Evolutionary conservation across 1,140 invertebrate genomes (phyloP), one percentile per base, ranked within the genome.

Genomic region (Aphelinus atriplicis): DNA sequence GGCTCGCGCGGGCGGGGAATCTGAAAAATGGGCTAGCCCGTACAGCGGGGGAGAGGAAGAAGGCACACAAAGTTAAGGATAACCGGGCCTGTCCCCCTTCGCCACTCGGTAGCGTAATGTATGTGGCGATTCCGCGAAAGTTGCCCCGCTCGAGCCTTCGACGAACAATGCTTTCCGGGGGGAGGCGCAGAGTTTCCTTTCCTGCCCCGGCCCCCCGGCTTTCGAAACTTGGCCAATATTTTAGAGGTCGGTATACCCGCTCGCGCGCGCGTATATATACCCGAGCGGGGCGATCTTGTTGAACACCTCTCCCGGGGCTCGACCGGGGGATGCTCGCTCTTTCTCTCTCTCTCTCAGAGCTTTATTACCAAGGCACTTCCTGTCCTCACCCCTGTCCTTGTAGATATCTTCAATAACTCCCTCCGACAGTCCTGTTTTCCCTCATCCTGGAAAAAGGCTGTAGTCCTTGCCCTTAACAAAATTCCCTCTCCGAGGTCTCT

Each of bases 191-290:
- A 83, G 79, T 81, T 78, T 83, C 79, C 81, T 81, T 80, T 75
- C 75, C 26, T 26, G 26, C 26, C 26, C 26, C 77, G 51, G 55
- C 75, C 69, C 70, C 71, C 70, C 78, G 71, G 78, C 66, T 58
- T 70, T 81, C 78, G 79, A 84, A 87, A 87, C 82, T 86, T 87
- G 53, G 80, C 75, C 84, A 76, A 86, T 87, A 87, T 85, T 86
- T 87, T 79, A 78, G 80, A 76, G 80, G 76, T 64, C 77, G 79
- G 77, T 61, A 63, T 26, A 78, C 50, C 51, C 50, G 7, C 66
- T 46, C 47, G 51, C 45, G 9, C 7, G 45, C 1, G 1, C 43
- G 9, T 45, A 7, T 45, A 60, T 60, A 65, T 65, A 65, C 3
- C 53, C 26, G 77, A 76, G 60, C 65, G 62, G 1, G 65, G 77